These are phyloP conservation scores for Rhineura floridana DNA, from an alignment of 2,113 vertebrate genomes.

Conservation along the genomic window DNA sequence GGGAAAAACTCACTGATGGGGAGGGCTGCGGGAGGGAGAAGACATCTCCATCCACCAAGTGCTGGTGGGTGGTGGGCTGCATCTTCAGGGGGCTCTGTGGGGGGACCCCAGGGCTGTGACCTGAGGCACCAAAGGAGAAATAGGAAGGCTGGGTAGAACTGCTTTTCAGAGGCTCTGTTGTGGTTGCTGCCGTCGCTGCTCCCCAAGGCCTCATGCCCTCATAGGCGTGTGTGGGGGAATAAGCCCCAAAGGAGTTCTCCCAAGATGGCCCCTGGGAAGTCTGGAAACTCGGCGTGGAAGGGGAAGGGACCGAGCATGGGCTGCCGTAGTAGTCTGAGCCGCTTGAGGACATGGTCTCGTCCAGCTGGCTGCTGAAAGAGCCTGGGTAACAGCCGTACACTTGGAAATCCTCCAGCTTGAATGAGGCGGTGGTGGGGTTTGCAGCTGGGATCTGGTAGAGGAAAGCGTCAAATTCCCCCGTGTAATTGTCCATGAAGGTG, in stretches of 20 bases:
- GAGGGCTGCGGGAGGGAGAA: slow-evolving; percentile 61
- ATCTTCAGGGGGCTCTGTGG: slow-evolving; percentile 70
- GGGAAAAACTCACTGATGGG: slow-evolving; percentile 64
- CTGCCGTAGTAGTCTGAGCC: slow-evolving; percentile 92
- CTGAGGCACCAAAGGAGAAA: slow-evolving; percentile 82
- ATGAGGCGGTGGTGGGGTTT: slow-evolving; percentile 65
- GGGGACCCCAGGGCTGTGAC: slow-evolving; percentile 73
- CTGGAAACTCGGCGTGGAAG: slow-evolving; percentile 86
- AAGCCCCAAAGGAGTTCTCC: slow-evolving; percentile 87
- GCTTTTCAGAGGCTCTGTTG: slow-evolving; percentile 75
- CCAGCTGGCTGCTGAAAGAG: slow-evolving; percentile 77
- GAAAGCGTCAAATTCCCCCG: slow-evolving; percentile 86
- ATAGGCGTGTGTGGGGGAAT: slow-evolving; percentile 83
- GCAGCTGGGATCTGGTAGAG: slow-evolving; percentile 84
- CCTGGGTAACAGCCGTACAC: slow-evolving; percentile 93
- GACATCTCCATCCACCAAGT: slow-evolving; percentile 76
- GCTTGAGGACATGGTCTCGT: slow-evolving; percentile 85
- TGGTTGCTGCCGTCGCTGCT: neutral
- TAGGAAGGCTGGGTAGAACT: slow-evolving; percentile 77
- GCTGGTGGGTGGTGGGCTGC: slow-evolving; percentile 71
- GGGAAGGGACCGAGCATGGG: slow-evolving; percentile 84
- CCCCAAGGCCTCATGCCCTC: slow-evolving; percentile 82
- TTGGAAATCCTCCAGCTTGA: slow-evolving; percentile 91
- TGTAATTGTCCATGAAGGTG: slow-evolving; percentile 87
- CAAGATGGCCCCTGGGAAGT: slow-evolving; percentile 79